Evolutionary conservation across 1,140 invertebrate genomes (phyloP).

Genomic region (Calycopis cecrops): DNA sequence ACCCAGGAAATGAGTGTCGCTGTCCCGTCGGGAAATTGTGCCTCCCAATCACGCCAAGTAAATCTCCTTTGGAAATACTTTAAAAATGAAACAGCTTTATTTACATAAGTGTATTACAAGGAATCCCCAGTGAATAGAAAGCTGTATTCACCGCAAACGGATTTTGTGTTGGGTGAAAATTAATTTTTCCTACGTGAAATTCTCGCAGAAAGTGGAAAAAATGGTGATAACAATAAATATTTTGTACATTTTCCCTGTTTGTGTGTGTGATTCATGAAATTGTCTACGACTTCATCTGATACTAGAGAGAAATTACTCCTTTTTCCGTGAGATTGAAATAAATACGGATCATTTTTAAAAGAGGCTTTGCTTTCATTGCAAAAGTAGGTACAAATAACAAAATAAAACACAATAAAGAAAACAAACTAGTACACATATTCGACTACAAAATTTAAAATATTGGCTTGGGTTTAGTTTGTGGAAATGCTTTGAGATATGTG

Average conservation of each 20-base stretch:
- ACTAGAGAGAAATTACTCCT: too few species aligned
- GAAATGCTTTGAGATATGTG: too few species aligned
- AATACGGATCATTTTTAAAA: too few species aligned
- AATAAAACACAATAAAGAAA: too few species aligned
- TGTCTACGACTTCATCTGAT: too few species aligned
- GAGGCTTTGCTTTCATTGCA: too few species aligned
- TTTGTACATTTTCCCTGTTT: not conserved
- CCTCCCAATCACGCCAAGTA: conserved; percentile 61
- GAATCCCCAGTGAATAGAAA: conserved; percentile 27
- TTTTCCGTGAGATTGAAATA: too few species aligned
- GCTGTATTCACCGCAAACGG: not conserved
- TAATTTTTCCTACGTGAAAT: conserved; percentile 3
- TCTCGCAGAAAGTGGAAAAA: conserved; percentile 5
- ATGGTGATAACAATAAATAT: not conserved
- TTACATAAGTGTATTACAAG: conserved; percentile 50
- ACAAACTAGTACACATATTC: too few species aligned
- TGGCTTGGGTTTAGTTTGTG: too few species aligned
- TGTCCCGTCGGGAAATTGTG: conserved; percentile 66
- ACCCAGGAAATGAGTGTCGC: conserved; percentile 66
- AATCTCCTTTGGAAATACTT: conserved; percentile 58
- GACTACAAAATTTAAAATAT: too few species aligned
- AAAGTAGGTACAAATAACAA: too few species aligned
- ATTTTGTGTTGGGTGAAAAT: conserved; percentile 7
- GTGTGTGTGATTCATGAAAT: not conserved
- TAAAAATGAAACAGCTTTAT: conserved; percentile 61